Percentiles rank a stretch among this genome's conserved stretches.
These are phyloP conservation scores for Oriolus oriolus DNA, from an alignment of 2,113 vertebrate species.

Conservation along the genomic window DNA sequence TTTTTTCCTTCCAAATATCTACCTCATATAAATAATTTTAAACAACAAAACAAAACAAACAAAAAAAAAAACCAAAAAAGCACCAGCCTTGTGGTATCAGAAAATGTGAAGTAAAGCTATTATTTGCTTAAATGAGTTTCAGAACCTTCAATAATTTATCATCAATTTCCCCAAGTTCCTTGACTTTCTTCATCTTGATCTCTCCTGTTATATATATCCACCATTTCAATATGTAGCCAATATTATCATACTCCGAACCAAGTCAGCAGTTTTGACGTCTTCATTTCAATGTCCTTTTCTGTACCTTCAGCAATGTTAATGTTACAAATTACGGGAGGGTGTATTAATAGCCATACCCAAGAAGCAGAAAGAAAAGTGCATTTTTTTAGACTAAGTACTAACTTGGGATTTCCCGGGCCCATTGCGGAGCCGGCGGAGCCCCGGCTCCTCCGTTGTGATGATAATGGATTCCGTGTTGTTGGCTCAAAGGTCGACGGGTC, in stretches of 20 bases:
- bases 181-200: constrained; percentile 68
- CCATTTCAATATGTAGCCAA: constrained; percentile 61
- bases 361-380: constrained; percentile 79
- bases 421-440: constrained; percentile 82
- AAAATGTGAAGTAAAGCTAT: constrained; percentile 27
- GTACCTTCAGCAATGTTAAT: constrained; percentile 88
- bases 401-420: constrained; percentile 87
- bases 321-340: constrained; percentile 83
- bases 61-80: not conserved
- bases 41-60: not conserved
- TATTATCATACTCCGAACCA: constrained; percentile 68
- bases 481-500: constrained; percentile 91
- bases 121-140: constrained; percentile 55
- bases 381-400: constrained; percentile 85
- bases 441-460: constrained; percentile 91
- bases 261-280: constrained; percentile 85
- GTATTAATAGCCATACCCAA: constrained; percentile 82
- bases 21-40: not conserved
- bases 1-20: not conserved
- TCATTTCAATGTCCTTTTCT: constrained; percentile 86
- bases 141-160: constrained; percentile 53
- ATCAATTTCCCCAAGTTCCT: constrained; percentile 54
- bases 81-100: not conserved
- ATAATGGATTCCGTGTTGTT: constrained; percentile 99
- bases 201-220: constrained; percentile 56